Conservation (phyloP, 2,113 vertebrate genomes). For the Falco punctatus region DNA sequence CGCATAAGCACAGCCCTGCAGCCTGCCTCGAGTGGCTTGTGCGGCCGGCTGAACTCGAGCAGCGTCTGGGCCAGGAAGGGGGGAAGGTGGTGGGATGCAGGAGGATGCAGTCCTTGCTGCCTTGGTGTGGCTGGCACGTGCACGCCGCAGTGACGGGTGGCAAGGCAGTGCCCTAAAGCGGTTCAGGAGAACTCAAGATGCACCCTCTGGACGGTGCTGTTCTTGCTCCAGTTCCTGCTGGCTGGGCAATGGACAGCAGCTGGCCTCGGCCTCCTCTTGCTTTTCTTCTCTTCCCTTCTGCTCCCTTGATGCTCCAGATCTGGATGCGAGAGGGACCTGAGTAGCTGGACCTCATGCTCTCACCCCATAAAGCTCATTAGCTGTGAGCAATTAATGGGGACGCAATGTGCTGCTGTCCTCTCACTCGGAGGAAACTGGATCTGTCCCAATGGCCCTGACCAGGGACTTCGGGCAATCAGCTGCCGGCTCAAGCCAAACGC, state of each 20-base stretch:
- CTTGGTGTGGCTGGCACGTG: background rate
- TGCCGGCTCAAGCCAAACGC: background rate
- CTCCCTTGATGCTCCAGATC: background rate
- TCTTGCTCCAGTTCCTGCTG: background rate
- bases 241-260: background rate
- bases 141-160: background rate
- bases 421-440: background rate
- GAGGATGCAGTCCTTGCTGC: background rate
- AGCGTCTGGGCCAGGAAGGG: background rate
- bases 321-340: background rate
- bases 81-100: background rate
- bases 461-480: background rate
- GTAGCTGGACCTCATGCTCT: background rate
- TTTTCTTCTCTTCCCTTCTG: background rate
- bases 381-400: background rate
- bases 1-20: background rate
- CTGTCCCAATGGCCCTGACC: background rate
- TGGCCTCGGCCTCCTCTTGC: background rate
- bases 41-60: background rate
- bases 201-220: background rate
- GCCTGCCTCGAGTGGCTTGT: background rate
- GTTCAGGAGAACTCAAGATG: background rate
- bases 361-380: background rate
- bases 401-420: background rate
- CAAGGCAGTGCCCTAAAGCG: background rate